Evolutionary conservation across 2,888 invertebrate species (phyloP).

Genomic region (Agelastica alni): DNA sequence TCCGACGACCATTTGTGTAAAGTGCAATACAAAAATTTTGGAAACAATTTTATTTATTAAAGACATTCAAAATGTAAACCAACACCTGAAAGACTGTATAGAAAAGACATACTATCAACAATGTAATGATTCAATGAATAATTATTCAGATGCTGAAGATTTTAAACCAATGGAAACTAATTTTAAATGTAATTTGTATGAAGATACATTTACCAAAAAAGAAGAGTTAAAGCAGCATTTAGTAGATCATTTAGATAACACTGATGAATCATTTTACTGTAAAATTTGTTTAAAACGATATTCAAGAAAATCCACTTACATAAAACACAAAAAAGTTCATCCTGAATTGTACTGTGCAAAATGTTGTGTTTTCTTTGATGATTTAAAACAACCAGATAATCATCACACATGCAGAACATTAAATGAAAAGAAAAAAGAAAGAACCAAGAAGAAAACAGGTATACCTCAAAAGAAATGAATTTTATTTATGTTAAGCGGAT

Average conservation of each 20-base stretch:
- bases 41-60: conserved; percentile 7
- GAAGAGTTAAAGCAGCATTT: neutral
- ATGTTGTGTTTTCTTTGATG: conserved; percentile 16
- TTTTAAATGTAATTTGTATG: neutral
- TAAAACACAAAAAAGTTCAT: conserved; percentile 24
- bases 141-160: too few relatives aligned
- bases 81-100: neutral
- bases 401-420: too few relatives aligned
- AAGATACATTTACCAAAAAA: neutral
- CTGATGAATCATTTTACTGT: conserved; percentile 2
- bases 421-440: conserved; percentile 6
- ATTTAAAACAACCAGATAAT: neutral
- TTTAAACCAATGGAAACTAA: neutral
- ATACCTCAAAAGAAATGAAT: too few relatives aligned
- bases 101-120: neutral
- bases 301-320: conserved; percentile 13
- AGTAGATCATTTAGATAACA: neutral
- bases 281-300: conserved; percentile 20
- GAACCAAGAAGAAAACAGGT: too few relatives aligned
- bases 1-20: conserved; percentile 4
- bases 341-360: conserved; percentile 21
- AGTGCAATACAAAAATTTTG: conserved; percentile 9
- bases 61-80: conserved; percentile 9
- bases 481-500: too few relatives aligned
- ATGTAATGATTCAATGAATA: neutral